Base-by-base conservation (phyloP, 2,797 vertebrate genomes). In the Denticeps clupeoides region DNA sequence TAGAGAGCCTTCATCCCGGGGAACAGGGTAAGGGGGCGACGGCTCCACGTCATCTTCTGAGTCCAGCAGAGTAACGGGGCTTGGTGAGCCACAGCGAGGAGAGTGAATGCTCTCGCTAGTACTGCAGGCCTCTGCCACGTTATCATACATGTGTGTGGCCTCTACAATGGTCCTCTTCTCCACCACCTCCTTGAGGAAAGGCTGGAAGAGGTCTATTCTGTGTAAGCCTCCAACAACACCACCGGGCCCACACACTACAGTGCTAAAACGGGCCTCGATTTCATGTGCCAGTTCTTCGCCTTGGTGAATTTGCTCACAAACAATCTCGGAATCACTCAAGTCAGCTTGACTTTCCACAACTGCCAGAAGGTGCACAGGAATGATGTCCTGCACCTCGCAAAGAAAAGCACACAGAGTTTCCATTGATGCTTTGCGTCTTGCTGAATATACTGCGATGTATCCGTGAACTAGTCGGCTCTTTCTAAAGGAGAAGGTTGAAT, bases 81-180 rank as follows among this genome's bases (percentile, higher is more conserved):
- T 91, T 0, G 94, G 93, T 1, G 94, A 98, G 2, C 86, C 83
- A 0, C 90, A 90, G 1, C 90, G 84, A 2, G 87, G 87, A 0
- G 93, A 94, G 59, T 83, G 86, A 4, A 88, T 80, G 60, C 83
- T 92, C 62, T 98, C 94, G 0, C 83, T 86, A 3, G 84, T 82
- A 66, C 81, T 65, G 54, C 90, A 91, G 7, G 90, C 90, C 49
- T 98, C 94, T 0, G 94, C 91, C 2, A 73, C 90, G 3, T 91
- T 87, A 62, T 98, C 94, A n/a, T 97, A 98, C 88, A 93, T 94
- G 58, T 97, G 93, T 0, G 91, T 75, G 10, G 93, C 93, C 61
- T 98, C 94, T 1, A 98, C 77, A 12, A 95, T 84, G 45, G 72
- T 96, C 62, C 86, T 90, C 59, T 91, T 92, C 59, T 97, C 94